Evolutionary conservation across 1,140 invertebrate genomes (phyloP).

Genomic region (Orius insidiosus): DNA sequence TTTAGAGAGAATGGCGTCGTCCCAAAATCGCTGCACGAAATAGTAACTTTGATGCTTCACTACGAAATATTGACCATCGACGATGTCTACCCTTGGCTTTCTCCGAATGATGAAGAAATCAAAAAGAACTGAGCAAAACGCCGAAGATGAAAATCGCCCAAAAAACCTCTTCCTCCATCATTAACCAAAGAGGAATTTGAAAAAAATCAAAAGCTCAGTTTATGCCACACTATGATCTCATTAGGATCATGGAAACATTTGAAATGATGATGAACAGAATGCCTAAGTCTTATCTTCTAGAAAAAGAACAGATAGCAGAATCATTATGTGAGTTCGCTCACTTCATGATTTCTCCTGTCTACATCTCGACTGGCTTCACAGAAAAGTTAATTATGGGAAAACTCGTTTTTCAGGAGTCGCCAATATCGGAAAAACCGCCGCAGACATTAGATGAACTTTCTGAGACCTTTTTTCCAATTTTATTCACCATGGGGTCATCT

Average conservation of each 20-base stretch:
- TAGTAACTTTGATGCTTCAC: slow-evolving; percentile 79
- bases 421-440: slow-evolving; percentile 20
- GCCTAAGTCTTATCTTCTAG: slow-evolving; percentile 63
- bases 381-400: not conserved
- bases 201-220: slow-evolving; percentile 83
- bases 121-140: slow-evolving; percentile 62
- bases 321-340: slow-evolving; percentile 69
- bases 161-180: slow-evolving; percentile 2
- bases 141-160: slow-evolving; percentile 45
- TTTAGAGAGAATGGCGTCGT: slow-evolving; percentile 35
- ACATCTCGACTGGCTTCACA: slow-evolving; percentile 37
- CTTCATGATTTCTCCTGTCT: slow-evolving; percentile 72
- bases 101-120: slow-evolving; percentile 66
- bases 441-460: slow-evolving; percentile 29
- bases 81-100: slow-evolving; percentile 71
- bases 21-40: slow-evolving; percentile 66
- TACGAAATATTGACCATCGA: slow-evolving; percentile 70
- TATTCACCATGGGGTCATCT: slow-evolving; percentile 39
- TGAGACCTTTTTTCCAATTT: slow-evolving; percentile 32
- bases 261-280: slow-evolving; percentile 57
- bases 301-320: slow-evolving; percentile 58
- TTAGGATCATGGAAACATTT: slow-evolving; percentile 82
- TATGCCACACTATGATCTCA: slow-evolving; percentile 73
- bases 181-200: slow-evolving; percentile 47
- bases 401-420: not conserved